Conservation (phyloP, 2,113 vertebrate species). For the Anseranas semipalmata region DNA sequence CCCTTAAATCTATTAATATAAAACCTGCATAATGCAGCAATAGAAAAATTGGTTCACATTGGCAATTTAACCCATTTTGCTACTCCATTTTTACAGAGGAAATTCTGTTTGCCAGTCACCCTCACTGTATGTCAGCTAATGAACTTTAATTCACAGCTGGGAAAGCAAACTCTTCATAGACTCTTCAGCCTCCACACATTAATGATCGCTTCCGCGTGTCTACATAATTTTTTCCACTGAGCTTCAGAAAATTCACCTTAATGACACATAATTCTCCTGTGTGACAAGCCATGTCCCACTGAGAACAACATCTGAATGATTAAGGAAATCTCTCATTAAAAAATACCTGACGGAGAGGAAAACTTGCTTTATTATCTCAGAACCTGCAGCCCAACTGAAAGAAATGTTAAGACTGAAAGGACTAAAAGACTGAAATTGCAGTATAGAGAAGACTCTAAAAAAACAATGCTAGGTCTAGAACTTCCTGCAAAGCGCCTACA, state of each 20-base stretch:
- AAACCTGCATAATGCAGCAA: neutral
- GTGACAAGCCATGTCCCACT: neutral
- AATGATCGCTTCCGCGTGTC: neutral
- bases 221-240: neutral
- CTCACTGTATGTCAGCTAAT: neutral
- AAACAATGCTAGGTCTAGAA: neutral
- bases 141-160: neutral
- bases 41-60: neutral
- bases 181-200: neutral
- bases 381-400: neutral
- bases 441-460: neutral
- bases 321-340: neutral
- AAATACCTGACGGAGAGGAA: neutral
- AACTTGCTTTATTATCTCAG: neutral
- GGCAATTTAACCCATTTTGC: neutral
- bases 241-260: neutral
- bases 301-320: neutral
- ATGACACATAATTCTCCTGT: neutral
- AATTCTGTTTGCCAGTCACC: neutral
- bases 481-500: neutral
- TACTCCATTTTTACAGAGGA: neutral
- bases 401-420: neutral
- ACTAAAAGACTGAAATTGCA: neutral
- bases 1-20: neutral
- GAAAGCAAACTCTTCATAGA: neutral